Evolutionary conservation across 1,140 invertebrate genomes (phyloP).

Genomic region (Tetramorium parvispinum): DNA sequence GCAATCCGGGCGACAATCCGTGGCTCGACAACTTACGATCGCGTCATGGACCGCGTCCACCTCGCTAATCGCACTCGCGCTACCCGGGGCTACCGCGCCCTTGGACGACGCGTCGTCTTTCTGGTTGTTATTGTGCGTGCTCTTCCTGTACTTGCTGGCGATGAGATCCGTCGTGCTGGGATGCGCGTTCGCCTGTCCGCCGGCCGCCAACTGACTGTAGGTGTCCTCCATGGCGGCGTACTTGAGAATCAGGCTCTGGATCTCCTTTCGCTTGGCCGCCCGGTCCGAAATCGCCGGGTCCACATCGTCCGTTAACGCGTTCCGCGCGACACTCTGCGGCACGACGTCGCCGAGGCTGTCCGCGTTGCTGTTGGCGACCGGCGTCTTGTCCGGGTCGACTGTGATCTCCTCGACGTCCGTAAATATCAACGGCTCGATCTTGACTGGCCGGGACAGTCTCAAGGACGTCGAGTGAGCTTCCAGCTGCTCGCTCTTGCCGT

Average conservation of each 20-base stretch:
- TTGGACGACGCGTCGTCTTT: constrained; percentile 72
- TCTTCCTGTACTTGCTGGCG: constrained; percentile 83
- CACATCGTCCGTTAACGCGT: constrained; percentile 81
- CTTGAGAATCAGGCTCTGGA: constrained; percentile 92
- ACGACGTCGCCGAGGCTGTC: neutral
- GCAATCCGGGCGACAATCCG: constrained; percentile 16
- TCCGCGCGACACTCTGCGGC: neutral
- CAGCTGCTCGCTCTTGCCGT: constrained; percentile 82
- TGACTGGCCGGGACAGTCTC: constrained; percentile 78
- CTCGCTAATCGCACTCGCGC: constrained; percentile 68
- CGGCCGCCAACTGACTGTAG: constrained; percentile 65
- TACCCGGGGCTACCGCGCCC: constrained; percentile 78
- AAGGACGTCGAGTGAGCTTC: constrained; percentile 71
- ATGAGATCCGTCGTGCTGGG: constrained; percentile 84
- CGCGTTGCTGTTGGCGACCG: constrained; percentile 26
- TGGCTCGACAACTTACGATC: constrained; percentile 81
- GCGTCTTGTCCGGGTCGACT: constrained; percentile 75
- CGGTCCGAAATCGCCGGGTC: constrained; percentile 88
- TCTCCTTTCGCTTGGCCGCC: constrained; percentile 92
- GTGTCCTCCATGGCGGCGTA: constrained; percentile 91
- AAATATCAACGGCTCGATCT: constrained; percentile 4
- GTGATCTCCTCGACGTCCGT: neutral
- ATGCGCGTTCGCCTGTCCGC: constrained; percentile 63
- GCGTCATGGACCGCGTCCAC: constrained; percentile 64
- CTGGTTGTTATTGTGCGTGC: constrained; percentile 51